Evolutionary conservation across 2,113 vertebrate species (phyloP).

Genomic region (Psammodynastes pulverulentus): DNA sequence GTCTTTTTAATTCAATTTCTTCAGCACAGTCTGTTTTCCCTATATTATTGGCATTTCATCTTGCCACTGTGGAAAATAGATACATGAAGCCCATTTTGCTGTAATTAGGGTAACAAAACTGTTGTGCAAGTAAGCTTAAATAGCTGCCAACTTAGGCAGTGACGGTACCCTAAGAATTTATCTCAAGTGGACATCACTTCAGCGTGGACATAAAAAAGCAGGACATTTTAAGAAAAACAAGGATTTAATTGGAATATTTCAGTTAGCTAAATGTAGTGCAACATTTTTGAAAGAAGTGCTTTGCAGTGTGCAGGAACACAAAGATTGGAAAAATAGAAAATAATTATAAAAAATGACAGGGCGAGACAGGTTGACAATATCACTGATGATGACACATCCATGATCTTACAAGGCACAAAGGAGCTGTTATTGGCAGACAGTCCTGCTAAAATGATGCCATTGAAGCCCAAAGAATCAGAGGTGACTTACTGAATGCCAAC

Average conservation of each 20-base stretch:
- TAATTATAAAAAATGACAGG: not conserved
- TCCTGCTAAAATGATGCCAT: not conserved
- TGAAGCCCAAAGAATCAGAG: not conserved
- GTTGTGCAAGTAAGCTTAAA: not conserved
- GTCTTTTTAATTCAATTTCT: not conserved
- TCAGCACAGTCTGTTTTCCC: slow-evolving; percentile 24
- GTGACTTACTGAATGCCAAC: not conserved
- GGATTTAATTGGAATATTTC: not conserved
- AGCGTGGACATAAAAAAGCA: not conserved
- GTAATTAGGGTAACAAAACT: not conserved
- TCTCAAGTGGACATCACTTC: no score
- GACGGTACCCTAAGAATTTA: not conserved
- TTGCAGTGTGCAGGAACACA: not conserved
- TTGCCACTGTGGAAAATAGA: not conserved
- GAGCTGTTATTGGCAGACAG: not conserved
- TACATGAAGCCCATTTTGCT: not conserved
- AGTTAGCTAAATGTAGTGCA: not conserved
- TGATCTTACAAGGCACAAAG: not conserved
- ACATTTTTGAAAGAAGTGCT: not conserved
- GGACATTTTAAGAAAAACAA: not conserved
- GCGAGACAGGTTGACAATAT: not conserved
- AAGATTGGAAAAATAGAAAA: not conserved
- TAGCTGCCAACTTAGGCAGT: not conserved
- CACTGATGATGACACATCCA: not conserved
- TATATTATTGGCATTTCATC: slow-evolving; percentile 34